phyloP scores from a whole-genome alignment of 2,113 vertebrate species.

The Gymnorhina tibicen region DNA sequence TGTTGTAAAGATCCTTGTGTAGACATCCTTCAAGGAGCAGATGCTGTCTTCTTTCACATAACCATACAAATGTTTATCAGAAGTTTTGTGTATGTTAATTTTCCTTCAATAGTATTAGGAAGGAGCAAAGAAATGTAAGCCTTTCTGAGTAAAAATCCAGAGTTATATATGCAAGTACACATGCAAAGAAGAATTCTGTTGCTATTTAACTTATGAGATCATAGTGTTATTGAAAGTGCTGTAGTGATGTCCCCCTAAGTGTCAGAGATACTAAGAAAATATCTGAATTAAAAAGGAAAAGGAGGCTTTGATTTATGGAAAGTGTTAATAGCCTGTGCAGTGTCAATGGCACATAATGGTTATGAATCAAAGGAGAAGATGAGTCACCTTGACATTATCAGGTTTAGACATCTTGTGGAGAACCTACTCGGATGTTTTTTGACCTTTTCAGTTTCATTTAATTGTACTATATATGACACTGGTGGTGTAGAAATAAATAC shows the following conservation, averaged over 20 bases:
- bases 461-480: conserved; percentile 58
- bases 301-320: conserved; percentile 16
- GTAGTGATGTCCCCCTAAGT: neutral
- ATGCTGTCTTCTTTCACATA: neutral
- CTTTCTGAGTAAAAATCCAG: neutral
- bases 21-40: neutral
- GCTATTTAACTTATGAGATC: neutral
- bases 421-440: conserved; percentile 61
- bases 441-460: conserved; percentile 71
- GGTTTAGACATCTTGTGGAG: conserved; percentile 52
- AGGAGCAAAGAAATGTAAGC: neutral
- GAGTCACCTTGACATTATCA: conserved; percentile 70
- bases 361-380: conserved; percentile 59
- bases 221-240: neutral
- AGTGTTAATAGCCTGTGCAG: neutral
- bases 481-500: conserved; percentile 56
- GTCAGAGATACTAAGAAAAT: conserved; percentile 36
- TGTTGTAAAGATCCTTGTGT: neutral
- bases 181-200: neutral
- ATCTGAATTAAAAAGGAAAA: neutral
- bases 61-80: neutral
- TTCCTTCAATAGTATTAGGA: neutral
- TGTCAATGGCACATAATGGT: conserved; percentile 51
- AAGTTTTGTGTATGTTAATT: neutral
- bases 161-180: neutral